phyloP scores from a whole-genome alignment of 2,113 vertebrate genomes.

The Eulacestoma nigropectus region DNA sequence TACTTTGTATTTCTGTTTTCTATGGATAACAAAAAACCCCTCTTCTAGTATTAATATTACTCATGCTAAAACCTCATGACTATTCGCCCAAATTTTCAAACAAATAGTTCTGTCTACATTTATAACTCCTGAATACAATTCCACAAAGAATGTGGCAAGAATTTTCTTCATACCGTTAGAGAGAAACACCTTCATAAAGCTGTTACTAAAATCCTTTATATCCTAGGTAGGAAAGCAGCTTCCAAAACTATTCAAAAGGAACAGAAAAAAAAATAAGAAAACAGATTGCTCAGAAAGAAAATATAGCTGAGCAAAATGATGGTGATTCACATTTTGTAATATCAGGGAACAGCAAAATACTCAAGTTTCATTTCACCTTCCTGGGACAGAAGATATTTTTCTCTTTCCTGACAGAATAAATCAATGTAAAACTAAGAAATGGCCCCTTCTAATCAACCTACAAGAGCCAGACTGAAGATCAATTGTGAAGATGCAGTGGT shows the following conservation, averaged over 20 bases:
- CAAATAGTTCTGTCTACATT: not conserved
- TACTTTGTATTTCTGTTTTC: not conserved
- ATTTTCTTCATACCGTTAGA: not conserved
- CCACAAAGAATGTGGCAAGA: not conserved
- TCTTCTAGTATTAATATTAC: not conserved
- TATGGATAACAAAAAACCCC: rapidly evolving
- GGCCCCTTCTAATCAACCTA: not conserved
- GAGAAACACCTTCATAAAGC: not conserved
- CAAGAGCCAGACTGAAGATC: not conserved
- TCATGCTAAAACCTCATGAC: not conserved
- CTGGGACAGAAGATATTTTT: not conserved
- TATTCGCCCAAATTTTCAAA: not conserved
- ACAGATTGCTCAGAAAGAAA: not conserved
- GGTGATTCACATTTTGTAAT: not conserved
- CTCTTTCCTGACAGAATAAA: not conserved
- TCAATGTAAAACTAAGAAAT: not conserved
- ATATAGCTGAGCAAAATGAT: not conserved
- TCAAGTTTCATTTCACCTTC: not conserved
- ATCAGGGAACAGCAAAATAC: not conserved
- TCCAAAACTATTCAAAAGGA: not conserved
- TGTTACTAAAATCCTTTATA: not conserved
- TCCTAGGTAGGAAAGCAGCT: not conserved
- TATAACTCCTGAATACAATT: not conserved
- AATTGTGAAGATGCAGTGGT: not conserved
- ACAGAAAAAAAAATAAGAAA: not conserved